Evolutionary conservation across 2,888 invertebrate species (phyloP).

Genomic region (Stenolophus ochropezus): DNA sequence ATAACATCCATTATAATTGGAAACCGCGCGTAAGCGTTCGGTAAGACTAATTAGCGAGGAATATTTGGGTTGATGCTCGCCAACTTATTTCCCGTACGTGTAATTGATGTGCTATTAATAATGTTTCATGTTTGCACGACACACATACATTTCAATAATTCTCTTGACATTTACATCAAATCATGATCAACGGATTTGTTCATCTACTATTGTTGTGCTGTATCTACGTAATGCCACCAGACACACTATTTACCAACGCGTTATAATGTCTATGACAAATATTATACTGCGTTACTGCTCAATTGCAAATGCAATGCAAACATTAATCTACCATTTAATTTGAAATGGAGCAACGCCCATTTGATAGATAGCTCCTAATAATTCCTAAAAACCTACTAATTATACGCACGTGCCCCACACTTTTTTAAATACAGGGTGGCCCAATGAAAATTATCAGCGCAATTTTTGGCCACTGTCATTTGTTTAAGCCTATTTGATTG

Average conservation of each 20-base stretch:
- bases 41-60: constrained; percentile 12
- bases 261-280: background rate
- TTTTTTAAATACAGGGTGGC: no score
- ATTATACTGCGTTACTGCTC: background rate
- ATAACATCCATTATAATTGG: constrained; percentile 28
- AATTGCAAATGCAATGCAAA: no score
- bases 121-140: constrained; percentile 12
- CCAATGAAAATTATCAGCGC: no score
- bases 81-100: constrained; percentile 12
- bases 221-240: background rate
- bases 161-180: background rate
- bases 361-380: no score
- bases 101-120: constrained; percentile 32
- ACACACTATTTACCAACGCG: background rate
- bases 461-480: no score
- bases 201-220: background rate
- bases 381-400: no score
- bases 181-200: background rate
- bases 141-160: background rate
- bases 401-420: no score
- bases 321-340: no score
- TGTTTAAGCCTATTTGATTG: no score
- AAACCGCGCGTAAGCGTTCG: background rate
- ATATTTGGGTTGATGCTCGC: constrained; percentile 20
- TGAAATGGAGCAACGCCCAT: no score